phyloP scores from a whole-genome alignment of 2,888 invertebrate genomes.

The Pasiphila rectangulata region DNA sequence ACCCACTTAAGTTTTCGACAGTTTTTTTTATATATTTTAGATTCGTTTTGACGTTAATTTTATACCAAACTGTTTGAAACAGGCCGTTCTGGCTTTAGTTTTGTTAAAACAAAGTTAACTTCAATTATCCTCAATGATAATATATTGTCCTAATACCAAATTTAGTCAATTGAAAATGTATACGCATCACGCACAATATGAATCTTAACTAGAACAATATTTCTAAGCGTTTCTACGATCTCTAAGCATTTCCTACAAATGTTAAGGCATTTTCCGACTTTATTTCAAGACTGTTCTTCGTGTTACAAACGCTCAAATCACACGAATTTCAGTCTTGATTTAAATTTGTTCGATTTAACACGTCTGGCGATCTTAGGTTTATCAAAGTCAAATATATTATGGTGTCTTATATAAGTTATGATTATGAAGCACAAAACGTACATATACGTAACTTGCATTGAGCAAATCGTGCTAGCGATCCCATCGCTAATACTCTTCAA shows the following conservation, averaged over 20 bases:
- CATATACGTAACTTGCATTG: too few relatives aligned
- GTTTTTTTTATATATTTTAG: too few relatives aligned
- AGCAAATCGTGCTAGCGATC: too few relatives aligned
- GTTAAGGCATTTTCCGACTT: not conserved
- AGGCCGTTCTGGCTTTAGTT: not conserved
- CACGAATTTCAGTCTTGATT: constrained; percentile 20
- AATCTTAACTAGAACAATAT: constrained; percentile 37
- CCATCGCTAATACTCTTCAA: too few relatives aligned
- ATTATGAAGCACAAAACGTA: too few relatives aligned
- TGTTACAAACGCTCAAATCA: constrained; percentile 5
- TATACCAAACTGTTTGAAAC: constrained; percentile 11
- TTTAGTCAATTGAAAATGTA: constrained; percentile 15
- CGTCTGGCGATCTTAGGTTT: too few relatives aligned
- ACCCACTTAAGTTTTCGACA: not conserved
- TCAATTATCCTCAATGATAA: too few relatives aligned
- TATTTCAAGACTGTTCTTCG: constrained; percentile 19
- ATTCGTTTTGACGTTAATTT: constrained; percentile 1
- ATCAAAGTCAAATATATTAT: too few relatives aligned
- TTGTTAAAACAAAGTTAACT: too few relatives aligned
- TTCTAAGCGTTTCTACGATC: constrained; percentile 18
- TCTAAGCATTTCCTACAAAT: not conserved
- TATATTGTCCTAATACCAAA: not conserved
- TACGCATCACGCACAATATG: constrained; percentile 14
- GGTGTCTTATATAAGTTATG: too few relatives aligned
- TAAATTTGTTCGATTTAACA: constrained; percentile 17